These are phyloP conservation scores for Kryphioiulus occultus DNA, from an alignment of 2,888 invertebrate genomes.

Conservation along the genomic window DNA sequence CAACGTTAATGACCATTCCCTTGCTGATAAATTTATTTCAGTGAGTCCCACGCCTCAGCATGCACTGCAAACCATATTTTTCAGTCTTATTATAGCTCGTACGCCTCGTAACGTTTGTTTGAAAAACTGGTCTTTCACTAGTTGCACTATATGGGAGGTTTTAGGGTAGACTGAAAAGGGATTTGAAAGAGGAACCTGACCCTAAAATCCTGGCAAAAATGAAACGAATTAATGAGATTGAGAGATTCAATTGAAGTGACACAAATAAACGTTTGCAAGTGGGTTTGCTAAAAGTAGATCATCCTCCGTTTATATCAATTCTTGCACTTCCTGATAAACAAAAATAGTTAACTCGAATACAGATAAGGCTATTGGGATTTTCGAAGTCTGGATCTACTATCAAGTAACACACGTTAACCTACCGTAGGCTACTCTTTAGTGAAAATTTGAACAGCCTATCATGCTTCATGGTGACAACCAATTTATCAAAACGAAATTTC, in stretches of 20 bases:
- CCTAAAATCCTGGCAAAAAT: no score
- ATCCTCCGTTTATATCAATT: background rate
- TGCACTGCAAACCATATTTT: background rate
- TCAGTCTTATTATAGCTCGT: background rate
- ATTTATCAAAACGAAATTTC: no score
- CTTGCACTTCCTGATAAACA: background rate
- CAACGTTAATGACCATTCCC: no score
- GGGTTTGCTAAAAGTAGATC: background rate
- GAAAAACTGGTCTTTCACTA: background rate
- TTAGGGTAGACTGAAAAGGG: background rate
- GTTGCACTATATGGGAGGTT: background rate
- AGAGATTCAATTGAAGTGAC: conserved; percentile 7
- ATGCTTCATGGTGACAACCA: no score
- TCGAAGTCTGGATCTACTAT: no score
- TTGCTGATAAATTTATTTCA: no score
- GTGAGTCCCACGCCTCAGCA: no score
- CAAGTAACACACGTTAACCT: no score
- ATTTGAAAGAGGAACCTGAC: background rate
- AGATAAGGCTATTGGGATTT: background rate
- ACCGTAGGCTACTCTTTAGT: no score
- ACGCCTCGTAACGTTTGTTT: background rate
- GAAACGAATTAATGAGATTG: background rate
- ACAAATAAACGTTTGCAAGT: background rate
- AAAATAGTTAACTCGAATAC: background rate
- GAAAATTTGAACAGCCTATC: no score